Conservation (phyloP, 2,797 vertebrate genomes). For the Acropternis orthonyx region DNA sequence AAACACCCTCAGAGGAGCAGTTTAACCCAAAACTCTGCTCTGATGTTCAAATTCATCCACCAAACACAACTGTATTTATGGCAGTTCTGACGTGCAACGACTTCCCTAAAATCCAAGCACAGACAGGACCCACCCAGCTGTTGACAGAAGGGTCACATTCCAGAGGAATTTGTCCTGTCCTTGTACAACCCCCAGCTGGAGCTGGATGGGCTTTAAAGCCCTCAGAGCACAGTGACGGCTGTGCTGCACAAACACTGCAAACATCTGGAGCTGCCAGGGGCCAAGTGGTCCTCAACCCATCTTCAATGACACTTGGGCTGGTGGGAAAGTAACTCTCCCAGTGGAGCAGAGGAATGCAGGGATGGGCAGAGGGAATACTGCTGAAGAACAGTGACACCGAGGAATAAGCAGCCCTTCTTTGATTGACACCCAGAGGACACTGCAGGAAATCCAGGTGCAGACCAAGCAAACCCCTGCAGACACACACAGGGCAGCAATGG, state of each 20-base stretch:
- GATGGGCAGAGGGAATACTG: neutral
- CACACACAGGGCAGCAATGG: neutral
- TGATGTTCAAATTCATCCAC: neutral
- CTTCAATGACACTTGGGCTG: neutral
- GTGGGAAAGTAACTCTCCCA: neutral
- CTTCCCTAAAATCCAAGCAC: neutral
- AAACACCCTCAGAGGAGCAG: neutral
- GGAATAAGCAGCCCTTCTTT: neutral
- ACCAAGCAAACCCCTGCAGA: neutral
- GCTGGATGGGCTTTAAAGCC: neutral
- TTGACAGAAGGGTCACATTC: neutral
- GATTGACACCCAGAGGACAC: neutral
- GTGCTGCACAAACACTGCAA: neutral
- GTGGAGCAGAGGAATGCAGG: neutral
- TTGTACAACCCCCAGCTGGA: neutral
- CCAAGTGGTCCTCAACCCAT: neutral
- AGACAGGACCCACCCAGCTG: neutral
- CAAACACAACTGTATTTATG: neutral
- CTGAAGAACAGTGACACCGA: neutral
- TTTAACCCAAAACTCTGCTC: neutral
- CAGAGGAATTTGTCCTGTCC: neutral
- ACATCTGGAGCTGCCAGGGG: neutral
- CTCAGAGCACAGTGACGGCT: neutral
- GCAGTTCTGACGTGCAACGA: neutral
- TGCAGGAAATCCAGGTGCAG: neutral